Conservation (phyloP, 2,888 invertebrate species). For the Sthenelais limicola region DNA sequence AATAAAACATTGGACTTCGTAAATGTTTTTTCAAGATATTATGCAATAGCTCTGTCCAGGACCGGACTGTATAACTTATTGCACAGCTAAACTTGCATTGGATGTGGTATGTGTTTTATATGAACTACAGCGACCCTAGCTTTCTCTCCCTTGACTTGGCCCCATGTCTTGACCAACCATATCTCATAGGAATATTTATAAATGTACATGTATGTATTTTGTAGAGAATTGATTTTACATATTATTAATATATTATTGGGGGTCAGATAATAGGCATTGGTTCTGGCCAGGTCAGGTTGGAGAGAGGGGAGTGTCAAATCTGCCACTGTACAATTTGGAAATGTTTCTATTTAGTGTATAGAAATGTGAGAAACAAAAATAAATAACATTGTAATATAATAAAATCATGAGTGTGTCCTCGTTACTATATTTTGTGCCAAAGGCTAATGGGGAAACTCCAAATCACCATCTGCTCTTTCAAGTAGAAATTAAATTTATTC, state of each 20-base stretch:
- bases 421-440: too few species aligned
- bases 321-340: slow-evolving; percentile 40
- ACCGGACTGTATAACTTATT: slow-evolving; percentile 31
- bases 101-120: slow-evolving; percentile 36
- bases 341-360: slow-evolving; percentile 46
- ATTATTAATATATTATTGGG: slow-evolving; percentile 16
- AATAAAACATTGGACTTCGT: slow-evolving; percentile 14
- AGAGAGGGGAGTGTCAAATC: slow-evolving; percentile 6
- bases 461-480: too few species aligned
- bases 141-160: slow-evolving; percentile 22
- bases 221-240: slow-evolving; percentile 31
- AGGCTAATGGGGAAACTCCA: too few species aligned
- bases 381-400: slow-evolving; percentile 44
- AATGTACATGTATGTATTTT: slow-evolving; percentile 40
- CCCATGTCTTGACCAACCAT: slow-evolving; percentile 7
- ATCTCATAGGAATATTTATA: slow-evolving; percentile 36
- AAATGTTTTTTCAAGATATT: slow-evolving; percentile 35
- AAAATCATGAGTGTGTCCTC: too few species aligned
- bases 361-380: slow-evolving; percentile 43
- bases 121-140: slow-evolving; percentile 6
- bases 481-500: too few species aligned
- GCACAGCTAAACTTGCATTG: slow-evolving; percentile 32
- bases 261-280: slow-evolving; percentile 16
- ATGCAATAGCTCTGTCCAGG: slow-evolving; percentile 35
- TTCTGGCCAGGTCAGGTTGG: slow-evolving; percentile 10